Evolutionary conservation across 2,113 vertebrate genomes (phyloP), one percentile per base, ranked within the genome.

Genomic region (Macquaria australasica): DNA sequence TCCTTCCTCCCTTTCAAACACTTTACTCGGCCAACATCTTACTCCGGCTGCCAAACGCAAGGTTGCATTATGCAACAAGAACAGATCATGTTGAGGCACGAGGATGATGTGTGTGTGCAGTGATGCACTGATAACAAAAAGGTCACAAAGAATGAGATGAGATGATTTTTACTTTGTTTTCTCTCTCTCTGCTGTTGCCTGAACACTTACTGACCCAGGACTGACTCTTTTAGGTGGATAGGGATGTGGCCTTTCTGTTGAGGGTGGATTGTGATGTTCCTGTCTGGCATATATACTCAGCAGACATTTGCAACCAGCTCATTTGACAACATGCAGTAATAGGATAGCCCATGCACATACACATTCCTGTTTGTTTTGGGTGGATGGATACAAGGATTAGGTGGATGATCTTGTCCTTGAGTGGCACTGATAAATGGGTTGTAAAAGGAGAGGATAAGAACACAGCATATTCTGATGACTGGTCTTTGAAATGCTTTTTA

Each of bases 301-400:
- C 39, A 41, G 25, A 39, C 45, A 64, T 81, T n/a, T 63, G 31
- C 51, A 78, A 81, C 34, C 25, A 62, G 62, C 41, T 66, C 58
- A 51, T 77, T 48, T 51, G 16, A 72, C 73, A 86, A 15, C 58
- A 48, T 48, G 21, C 18, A 62, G 86, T 62, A 85, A 79, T n/a
- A 25, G 67, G 76, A 91, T 73, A 76, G 8, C 5, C 8, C 21
- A 16, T 59, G 50, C 58, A 45, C 31, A 34, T n/a, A 66, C 41
- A 62, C 45, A 73, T 41, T 78, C 45, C 62, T 77, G 66, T 72
- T 89, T 87, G 81, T 72, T 85, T 90, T 71, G 39, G 34, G 23
- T 59, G 48, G 23, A 20, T 69, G 39, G 37, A 66, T n/a, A 39
- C 25, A 66, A 14, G 0, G 66, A 71, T 56, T 37, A 37, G 11